A percentile compares a stretch with the other conserved stretches of the same genome.
Evolutionary conservation across 2,113 vertebrate genomes (phyloP).

Genomic region (Notechis scutatus): DNA sequence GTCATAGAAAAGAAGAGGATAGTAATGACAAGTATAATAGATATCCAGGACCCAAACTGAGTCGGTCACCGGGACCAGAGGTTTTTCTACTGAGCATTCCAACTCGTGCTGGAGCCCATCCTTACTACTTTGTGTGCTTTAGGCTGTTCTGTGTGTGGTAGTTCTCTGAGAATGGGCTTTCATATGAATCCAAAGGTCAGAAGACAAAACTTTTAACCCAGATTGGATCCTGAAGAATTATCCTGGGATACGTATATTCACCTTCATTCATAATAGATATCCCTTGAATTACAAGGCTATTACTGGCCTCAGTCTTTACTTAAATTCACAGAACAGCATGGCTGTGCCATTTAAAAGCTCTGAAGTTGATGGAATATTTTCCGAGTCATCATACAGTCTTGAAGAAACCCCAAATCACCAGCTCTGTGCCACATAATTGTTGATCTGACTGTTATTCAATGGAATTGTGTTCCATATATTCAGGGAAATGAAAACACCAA

Average conservation of each 20-base stretch:
- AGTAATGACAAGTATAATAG: not conserved
- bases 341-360: not conserved
- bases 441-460: not conserved
- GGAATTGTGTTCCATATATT: not conserved
- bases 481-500: not conserved
- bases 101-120: not conserved
- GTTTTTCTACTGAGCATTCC: not conserved
- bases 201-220: not conserved
- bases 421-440: not conserved
- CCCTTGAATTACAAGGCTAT: not conserved
- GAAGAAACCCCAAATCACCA: not conserved
- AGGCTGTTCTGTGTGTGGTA: not conserved
- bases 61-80: not conserved
- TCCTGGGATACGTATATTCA: not conserved
- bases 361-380: not conserved
- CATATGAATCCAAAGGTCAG: not conserved
- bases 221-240: not conserved
- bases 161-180: not conserved
- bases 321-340: not conserved
- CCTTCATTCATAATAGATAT: not conserved
- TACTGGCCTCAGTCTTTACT: not conserved
- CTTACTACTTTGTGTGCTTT: not conserved
- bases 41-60: not conserved
- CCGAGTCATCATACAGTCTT: not conserved
- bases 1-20: not conserved